Base-by-base conservation (phyloP, 2,888 invertebrate genomes). In the Linyphia triangularis region DNA sequence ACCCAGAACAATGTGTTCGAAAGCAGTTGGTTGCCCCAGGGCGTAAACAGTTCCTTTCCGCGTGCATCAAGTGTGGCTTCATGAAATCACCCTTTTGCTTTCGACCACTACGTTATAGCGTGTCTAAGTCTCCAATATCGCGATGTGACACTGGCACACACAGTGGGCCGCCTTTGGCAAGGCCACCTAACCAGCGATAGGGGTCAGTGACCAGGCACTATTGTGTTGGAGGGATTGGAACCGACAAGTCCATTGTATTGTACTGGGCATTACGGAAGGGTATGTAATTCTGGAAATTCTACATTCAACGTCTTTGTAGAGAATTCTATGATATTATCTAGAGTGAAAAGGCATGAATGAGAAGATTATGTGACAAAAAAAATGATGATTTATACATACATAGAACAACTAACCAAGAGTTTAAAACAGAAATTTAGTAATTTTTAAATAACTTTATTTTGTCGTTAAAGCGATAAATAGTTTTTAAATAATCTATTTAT, bases 71-170 rank as follows among this genome's bases (percentile, higher is more conserved):
- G 13, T n/a, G 19, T 33, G 16, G 22, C 57, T 9, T 16, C 65
- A 33, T 30, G 37, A 30, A 22, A 33, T 51, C 40, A 70, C 24
- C 70, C 43, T 24, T 10, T 51, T n/a, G 43, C 51, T 70, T 16
- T 13, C 37, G 37, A 69, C 67, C 37, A 69, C 30, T 33, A 69
- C 28, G 70, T 51, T 26, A n/a, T 84, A 43, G 78, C 85, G 78
- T 78, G 78, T 51, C 59, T 24, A 13, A 33, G 40, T 61, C 37
- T 82, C 22, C 61, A 26, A 72, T 70, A 85, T 85, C 85, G 65
- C 70, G 85, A 78, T 85, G 85, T 85, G 85, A 86, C 86, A 86
- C 51, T 79, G 79, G 73, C 86, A 86, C 79, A 86, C 86, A 78
- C 61, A 57, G 26, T 73, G 33, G 16, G 26, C 57, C 57, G 86